Evolutionary conservation across 2,113 vertebrate genomes (phyloP), one percentile per base, ranked within the genome.

Genomic region (Brachyhypopomus gauderio): DNA sequence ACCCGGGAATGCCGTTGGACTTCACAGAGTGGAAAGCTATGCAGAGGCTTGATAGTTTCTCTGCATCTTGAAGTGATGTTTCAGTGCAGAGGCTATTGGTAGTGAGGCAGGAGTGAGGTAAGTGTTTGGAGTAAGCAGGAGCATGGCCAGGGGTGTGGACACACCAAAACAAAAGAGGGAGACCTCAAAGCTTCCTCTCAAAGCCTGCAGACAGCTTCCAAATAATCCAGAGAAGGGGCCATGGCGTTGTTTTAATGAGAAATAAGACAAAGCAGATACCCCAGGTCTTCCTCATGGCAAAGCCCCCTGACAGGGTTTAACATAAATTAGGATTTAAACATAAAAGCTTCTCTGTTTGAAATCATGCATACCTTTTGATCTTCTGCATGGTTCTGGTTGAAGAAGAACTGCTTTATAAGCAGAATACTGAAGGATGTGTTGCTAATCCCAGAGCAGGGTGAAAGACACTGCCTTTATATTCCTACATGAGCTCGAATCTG

Each of bases 281-380:
- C 58, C 20, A 12, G 58, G n/a, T 75, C 56, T 75, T 60, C 73
- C 73, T 75, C 34, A 14, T 23, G 56, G 73, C 56, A 38, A 62
- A 75, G 16, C 73, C 30, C 58, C 23, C 19, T 75, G 16, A 58
- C n/a, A 23, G 56, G 45, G 58, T 62, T 75, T 75, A 62, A n/a
- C 73, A 75, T 75, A 75, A 60, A 75, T 75, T 62, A 75, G 30
- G 9, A 75, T 56, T 59, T 75, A 59, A 62, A 34, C 36, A 62
- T 75, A 58, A 75, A 75, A 75, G 73, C 55, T 22, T 19, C 72
- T 59, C 22, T 59, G 17, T 58, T 30, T 30, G 64, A 67, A 67
- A 75, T 75, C 72, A 36, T 60, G 34, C 56, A 60, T 56, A 59
- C 55, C 30, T 30, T 75, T 59, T 58, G 20, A 75, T 75, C 72